Percentiles rank a stretch among this genome's conserved stretches.
Conservation (phyloP, 2,888 invertebrate genomes). For the Euplagia quadripunctaria region DNA sequence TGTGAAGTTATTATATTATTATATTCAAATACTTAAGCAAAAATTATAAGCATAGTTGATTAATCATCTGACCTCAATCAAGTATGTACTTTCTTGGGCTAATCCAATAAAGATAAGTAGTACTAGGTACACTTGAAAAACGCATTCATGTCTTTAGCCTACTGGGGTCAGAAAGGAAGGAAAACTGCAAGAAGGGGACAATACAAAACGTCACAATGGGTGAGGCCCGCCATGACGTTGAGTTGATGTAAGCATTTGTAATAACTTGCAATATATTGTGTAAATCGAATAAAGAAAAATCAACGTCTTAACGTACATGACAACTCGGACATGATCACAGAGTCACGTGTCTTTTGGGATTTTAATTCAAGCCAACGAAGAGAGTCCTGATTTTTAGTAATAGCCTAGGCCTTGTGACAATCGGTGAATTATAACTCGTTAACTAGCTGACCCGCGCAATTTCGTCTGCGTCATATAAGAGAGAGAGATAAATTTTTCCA, state of each 20-base stretch:
- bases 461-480: too few relatives aligned
- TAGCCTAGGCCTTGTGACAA: not conserved
- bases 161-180: not conserved
- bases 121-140: slow-evolving; percentile 3
- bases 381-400: too few relatives aligned
- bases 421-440: not conserved
- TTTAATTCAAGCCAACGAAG: too few relatives aligned
- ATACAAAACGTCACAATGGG: slow-evolving; percentile 8
- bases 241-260: not conserved
- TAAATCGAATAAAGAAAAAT: too few relatives aligned
- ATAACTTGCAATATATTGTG: too few relatives aligned
- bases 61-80: not conserved
- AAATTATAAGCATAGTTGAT: not conserved
- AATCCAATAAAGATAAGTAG: not conserved
- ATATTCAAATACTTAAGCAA: too few relatives aligned
- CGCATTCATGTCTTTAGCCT: not conserved
- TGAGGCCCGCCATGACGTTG: not conserved
- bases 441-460: too few relatives aligned
- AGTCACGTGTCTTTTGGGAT: too few relatives aligned
- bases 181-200: slow-evolving; percentile 9
- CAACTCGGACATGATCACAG: too few relatives aligned
- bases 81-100: not conserved
- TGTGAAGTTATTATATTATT: too few relatives aligned
- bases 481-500: too few relatives aligned
- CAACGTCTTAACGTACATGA: too few relatives aligned